Conservation (phyloP, 2,888 invertebrate species). For the Dryobota labecula region DNA sequence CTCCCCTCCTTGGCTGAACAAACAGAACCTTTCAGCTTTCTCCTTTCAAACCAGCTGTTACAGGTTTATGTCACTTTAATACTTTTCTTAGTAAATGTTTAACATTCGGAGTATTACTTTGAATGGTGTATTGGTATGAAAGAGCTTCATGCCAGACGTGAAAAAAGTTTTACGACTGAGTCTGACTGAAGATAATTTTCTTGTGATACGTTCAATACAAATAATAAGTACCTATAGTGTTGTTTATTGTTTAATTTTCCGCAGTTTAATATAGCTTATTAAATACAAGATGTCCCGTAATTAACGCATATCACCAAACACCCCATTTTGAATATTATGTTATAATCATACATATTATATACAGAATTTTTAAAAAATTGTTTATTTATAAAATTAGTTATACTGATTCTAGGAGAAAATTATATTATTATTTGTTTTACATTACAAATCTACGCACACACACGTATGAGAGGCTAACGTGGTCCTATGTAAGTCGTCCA, state of each 20-base stretch:
- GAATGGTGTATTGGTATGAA: conserved; percentile 36
- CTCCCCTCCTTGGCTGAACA: conserved; percentile 71
- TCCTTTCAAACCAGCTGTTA: conserved; percentile 66
- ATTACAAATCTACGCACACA: too few relatives aligned
- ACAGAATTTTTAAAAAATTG: too few relatives aligned
- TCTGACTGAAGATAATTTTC: conserved; percentile 18
- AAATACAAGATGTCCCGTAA: too few relatives aligned
- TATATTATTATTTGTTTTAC: too few relatives aligned
- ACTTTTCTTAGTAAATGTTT: conserved; percentile 62
- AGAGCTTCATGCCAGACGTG: conserved; percentile 13
- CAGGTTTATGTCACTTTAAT: conserved; percentile 69
- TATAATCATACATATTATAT: too few relatives aligned
- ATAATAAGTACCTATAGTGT: background rate
- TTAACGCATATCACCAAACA: too few relatives aligned
- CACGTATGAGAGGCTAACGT: too few relatives aligned
- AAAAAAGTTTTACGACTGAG: conserved; percentile 40
- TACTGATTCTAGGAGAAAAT: too few relatives aligned
- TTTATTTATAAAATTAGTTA: too few relatives aligned
- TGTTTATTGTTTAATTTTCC: conserved; percentile 8
- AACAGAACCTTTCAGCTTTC: conserved; percentile 73
- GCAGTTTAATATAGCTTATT: background rate
- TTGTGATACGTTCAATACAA: background rate
- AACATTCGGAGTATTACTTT: conserved; percentile 37
- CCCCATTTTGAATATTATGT: too few relatives aligned
- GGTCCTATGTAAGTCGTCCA: too few relatives aligned